phyloP scores from a whole-genome alignment of 2,888 invertebrate genomes.

The Ophion slaviceki region DNA sequence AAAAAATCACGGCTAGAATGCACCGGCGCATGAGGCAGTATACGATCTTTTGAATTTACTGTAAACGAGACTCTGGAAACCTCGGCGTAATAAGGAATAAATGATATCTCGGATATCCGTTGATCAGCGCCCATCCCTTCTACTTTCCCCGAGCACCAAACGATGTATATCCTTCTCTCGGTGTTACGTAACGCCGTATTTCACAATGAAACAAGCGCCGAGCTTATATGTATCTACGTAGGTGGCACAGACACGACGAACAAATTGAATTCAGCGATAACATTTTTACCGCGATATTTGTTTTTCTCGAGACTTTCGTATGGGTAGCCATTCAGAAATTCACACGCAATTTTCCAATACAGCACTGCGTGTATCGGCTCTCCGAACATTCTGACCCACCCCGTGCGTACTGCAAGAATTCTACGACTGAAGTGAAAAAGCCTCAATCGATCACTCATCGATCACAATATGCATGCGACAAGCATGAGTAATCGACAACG shows the following conservation, averaged over 20 bases:
- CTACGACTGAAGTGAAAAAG: no score
- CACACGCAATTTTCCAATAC: background rate
- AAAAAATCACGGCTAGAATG: constrained; percentile 7
- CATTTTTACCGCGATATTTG: background rate
- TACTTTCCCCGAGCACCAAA: constrained; percentile 19
- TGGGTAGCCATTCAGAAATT: no score
- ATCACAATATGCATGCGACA: no score
- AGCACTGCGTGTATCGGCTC: no score
- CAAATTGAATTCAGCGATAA: constrained; percentile 17
- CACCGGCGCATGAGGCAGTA: background rate
- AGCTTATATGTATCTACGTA: background rate
- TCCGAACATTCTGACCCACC: no score
- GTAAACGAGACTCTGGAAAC: constrained; percentile 51
- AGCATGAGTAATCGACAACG: no score
- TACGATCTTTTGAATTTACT: constrained; percentile 62
- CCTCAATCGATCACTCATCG: no score
- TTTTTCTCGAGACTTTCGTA: background rate
- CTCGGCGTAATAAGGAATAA: constrained; percentile 57
- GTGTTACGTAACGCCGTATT: background rate
- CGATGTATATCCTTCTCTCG: constrained; percentile 8
- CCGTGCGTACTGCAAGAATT: no score
- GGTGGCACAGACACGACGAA: background rate
- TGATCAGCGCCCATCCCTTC: constrained; percentile 20
- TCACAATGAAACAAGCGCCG: constrained; percentile 14
- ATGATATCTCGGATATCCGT: constrained; percentile 47